A percentile compares a stretch with the other conserved stretches of the same genome.
phyloP scores from a whole-genome alignment of 2,113 vertebrate genomes.

The Ailurus styani region DNA sequence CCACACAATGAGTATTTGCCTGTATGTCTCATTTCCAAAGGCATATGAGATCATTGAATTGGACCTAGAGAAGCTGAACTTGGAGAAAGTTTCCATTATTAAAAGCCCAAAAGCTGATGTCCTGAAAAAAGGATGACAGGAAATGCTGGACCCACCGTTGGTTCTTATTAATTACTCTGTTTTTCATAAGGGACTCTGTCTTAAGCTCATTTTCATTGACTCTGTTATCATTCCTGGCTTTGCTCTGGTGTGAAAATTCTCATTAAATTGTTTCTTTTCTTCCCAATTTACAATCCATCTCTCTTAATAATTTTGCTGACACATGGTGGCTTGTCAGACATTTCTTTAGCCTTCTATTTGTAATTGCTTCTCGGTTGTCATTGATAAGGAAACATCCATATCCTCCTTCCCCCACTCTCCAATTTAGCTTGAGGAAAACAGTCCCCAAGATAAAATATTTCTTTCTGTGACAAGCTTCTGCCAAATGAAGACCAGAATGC shows the following conservation, averaged over 20 bases:
- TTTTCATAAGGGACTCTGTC: background rate
- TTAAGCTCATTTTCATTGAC: slow-evolving; percentile 1
- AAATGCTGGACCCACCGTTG: background rate
- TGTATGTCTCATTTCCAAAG: slow-evolving; percentile 28
- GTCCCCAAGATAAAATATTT: background rate
- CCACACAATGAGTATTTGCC: slow-evolving; percentile 16
- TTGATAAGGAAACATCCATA: background rate
- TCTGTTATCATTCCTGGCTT: slow-evolving; percentile 18
- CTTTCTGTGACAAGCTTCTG: background rate
- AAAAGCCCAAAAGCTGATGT: background rate
- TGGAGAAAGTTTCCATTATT: slow-evolving; percentile 15
- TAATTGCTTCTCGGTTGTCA: background rate
- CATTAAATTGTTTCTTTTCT: background rate
- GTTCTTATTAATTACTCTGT: background rate
- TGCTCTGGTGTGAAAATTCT: slow-evolving; percentile 37
- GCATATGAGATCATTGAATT: slow-evolving; percentile 34
- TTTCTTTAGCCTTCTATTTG: slow-evolving; percentile 23
- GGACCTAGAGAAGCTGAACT: background rate
- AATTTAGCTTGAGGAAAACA: slow-evolving; percentile 3
- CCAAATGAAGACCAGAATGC: background rate
- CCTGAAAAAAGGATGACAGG: background rate
- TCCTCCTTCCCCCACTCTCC: background rate
- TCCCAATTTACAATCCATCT: background rate
- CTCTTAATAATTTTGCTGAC: background rate
- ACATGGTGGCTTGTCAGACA: background rate